Evolutionary conservation across 2,888 invertebrate genomes (phyloP), one percentile per base, ranked within the genome.

Genomic region (Cotesia congregata): DNA sequence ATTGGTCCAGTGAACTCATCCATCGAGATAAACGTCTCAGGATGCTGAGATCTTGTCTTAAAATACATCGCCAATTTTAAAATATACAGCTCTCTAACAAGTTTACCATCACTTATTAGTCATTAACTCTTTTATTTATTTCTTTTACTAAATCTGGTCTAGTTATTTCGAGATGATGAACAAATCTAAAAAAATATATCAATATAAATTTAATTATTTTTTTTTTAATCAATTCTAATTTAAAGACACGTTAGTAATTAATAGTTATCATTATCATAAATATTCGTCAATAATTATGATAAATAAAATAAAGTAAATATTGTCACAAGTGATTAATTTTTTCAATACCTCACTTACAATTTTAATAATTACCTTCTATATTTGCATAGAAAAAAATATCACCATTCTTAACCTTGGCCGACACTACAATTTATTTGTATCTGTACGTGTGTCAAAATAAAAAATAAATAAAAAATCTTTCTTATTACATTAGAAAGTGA

Each of bases 1-100:
- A 70, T 70, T 59, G 59, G 38, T 70, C 59, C 59, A 70, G 30
- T 60, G 59, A 30, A n/a, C n/a, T 59, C n/a, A 70, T 59, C 20
- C 59, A 59, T 60, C 38, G n/a, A 69, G 17, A 69, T 59, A 50
- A 20, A 30, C 30, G 7, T 39, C 12, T 69, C 50, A 12, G n/a
- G 9, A 50, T 70, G 20, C 9, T 60, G 17, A 6, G 59, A 70
- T 70, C 12, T 20, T 9, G 20, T 60, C 30, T 59, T 70, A 60
- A 59, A 30, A 59, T n/a, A 70, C 15, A 17, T 59, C 1, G 5
- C 6, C 59, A 59, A 60, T 60, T 20, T 70, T 60, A 30, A 30
- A 30, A n/a, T 70, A 6, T 30, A 30, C 60, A 60, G 59, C 60
- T 70, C 20, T 62, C 62, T 62, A 62, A 17, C 62, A 62, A 15